A percentile compares a stretch with the other conserved stretches of the same genome.
Evolutionary conservation across 2,113 vertebrate genomes (phyloP).

Genomic region (Anguilla rostrata): DNA sequence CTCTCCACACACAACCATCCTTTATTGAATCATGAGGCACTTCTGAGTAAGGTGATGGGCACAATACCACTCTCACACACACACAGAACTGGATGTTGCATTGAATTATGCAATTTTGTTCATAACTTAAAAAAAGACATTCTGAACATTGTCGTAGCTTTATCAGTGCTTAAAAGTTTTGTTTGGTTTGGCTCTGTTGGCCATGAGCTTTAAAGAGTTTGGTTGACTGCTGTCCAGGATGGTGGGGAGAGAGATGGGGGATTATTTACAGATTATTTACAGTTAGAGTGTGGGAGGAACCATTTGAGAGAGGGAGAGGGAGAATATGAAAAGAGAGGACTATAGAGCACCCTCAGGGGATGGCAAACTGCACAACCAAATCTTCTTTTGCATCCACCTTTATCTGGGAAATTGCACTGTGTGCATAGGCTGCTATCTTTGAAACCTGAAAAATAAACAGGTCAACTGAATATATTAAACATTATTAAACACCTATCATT

Average conservation of each 20-base stretch:
- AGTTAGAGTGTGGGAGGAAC: not conserved
- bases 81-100: not conserved
- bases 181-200: not conserved
- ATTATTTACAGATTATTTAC: not conserved
- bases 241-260: not conserved
- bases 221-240: not conserved
- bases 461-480: not conserved
- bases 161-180: not conserved
- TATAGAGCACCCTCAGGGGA: conserved; percentile 73
- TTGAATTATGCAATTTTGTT: not conserved
- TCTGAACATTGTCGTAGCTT: not conserved
- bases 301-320: not conserved
- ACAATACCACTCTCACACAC: not conserved
- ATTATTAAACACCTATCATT: not conserved
- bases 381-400: conserved; percentile 93
- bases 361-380: conserved; percentile 93
- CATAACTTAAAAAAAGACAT: not conserved
- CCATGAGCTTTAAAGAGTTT: not conserved
- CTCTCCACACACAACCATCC: not conserved
- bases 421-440: conserved; percentile 91
- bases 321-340: not conserved
- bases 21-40: no score
- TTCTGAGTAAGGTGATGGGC: no score
- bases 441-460: conserved; percentile 72
- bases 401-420: conserved; percentile 95